These are phyloP conservation scores for Drosophila varians DNA, from an alignment of 1,140 invertebrate genomes.

Conservation along the genomic window DNA sequence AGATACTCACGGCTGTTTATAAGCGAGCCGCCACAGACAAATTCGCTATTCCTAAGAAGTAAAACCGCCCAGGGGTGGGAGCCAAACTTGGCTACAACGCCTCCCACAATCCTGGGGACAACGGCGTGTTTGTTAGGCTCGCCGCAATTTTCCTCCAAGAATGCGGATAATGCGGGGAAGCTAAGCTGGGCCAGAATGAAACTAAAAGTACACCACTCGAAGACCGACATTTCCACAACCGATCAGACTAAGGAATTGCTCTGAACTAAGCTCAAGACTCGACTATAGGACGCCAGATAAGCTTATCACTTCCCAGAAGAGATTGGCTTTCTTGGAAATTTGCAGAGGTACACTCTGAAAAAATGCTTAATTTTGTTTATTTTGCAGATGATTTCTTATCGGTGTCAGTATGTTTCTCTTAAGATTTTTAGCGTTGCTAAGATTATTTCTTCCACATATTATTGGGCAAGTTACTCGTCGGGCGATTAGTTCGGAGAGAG, in stretches of 20 bases:
- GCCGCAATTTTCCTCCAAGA: background rate
- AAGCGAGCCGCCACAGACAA: slow-evolving; percentile 8
- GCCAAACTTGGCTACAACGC: background rate
- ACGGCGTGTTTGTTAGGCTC: too few relatives aligned
- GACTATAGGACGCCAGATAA: background rate
- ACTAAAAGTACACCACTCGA: background rate
- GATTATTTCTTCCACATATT: background rate
- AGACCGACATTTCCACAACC: background rate
- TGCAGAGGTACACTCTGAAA: too few relatives aligned
- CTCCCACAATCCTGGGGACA: too few relatives aligned
- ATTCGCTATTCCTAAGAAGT: background rate
- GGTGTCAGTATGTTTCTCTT: too few relatives aligned
- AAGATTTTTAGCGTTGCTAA: too few relatives aligned
- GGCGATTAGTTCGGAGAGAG: background rate
- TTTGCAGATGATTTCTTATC: too few relatives aligned
- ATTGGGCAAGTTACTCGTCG: background rate
- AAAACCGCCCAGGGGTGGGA: background rate
- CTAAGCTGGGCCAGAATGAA: background rate
- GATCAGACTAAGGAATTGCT: background rate
- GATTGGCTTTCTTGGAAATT: background rate
- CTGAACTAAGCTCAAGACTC: background rate
- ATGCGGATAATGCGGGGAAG: background rate
- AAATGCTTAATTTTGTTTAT: too few relatives aligned
- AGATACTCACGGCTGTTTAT: slow-evolving; percentile 4
- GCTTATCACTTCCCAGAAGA: background rate